Base-by-base conservation (phyloP, 2,888 invertebrate species). In the Halictus quadricinctus region DNA sequence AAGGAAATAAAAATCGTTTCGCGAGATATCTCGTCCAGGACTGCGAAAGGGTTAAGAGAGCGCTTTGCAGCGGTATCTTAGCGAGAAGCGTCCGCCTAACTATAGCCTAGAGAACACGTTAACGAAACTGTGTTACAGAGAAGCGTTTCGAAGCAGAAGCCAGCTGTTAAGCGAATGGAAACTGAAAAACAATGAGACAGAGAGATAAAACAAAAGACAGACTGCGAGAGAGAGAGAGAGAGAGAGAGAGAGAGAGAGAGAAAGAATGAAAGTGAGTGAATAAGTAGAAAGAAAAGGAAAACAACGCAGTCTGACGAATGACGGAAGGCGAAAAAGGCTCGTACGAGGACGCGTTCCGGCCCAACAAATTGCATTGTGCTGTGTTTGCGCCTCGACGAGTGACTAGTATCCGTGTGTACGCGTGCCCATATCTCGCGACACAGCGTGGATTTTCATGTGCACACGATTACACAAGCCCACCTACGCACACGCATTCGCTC, bases 131-230 rank as follows among this genome's bases (percentile, higher is more conserved):
- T 72, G 77, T 78, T 70, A 83, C 66, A 66, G 76, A 66, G 76
- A 88, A 88, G 88, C 89, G 75, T 87, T 78, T 79, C 83, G 85
- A 76, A 84, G 87, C 89, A 79, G 79, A 89, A 88, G 89, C 64
- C 29, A 64, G 64, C 88, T 85, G 54, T 87, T 81, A 89, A 85
- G 87, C 88, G 86, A 87, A 81, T 87, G 80, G 79, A 85, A 83
- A 79, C 72, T 75, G 73, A 85, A 84, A 79, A 70, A 73, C 48
- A 13, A 41, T 36, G 64, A 46, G 12, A 69, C 5, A 41, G 7
- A 29, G 15, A 66, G 4, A 15, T 21, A 70, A 54, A 58, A 29
- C 29, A 36, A 80, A 0, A 76, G 6, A 60, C 1, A 64, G 29
- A 41, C 36, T 5, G 36, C 36, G 46, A 76, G 58, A 43, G 21